Percentiles rank a stretch among this genome's conserved stretches.
Conservation (phyloP, 2,113 vertebrate genomes). For the Lophochroa leadbeateri region DNA sequence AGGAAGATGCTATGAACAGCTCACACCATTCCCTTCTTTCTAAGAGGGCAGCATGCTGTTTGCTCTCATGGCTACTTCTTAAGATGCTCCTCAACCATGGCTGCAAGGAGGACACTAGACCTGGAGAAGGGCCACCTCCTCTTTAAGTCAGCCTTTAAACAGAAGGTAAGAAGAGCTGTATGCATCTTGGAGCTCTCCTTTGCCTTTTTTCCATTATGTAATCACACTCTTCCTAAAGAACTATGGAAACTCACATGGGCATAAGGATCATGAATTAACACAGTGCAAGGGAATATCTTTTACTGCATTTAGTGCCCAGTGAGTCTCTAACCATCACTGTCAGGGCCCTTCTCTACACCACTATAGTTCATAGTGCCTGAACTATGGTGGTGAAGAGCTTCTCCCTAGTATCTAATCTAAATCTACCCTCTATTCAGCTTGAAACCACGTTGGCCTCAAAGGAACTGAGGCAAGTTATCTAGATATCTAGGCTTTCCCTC, state of each 20-base stretch:
- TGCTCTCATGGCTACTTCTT: neutral
- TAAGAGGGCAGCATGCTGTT: neutral
- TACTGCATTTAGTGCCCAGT: neutral
- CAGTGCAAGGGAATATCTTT: neutral
- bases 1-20: neutral
- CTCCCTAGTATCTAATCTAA: too few species aligned
- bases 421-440: neutral
- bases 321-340: neutral
- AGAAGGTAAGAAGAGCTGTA: neutral
- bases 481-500: neutral
- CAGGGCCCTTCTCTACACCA: neutral
- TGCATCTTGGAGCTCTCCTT: neutral
- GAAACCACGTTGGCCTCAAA: neutral
- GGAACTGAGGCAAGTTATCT: neutral
- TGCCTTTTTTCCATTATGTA: neutral
- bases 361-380: too few species aligned
- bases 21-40: neutral
- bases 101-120: neutral
- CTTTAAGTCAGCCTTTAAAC: neutral
- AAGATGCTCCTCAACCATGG: neutral
- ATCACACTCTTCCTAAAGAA: neutral
- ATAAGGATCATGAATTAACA: neutral
- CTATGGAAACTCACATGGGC: accelerated
- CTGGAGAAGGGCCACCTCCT: neutral
- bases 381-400: too few species aligned